These are phyloP conservation scores for Pogoniulus pusillus DNA, from an alignment of 2,797 vertebrate species.

Conservation along the genomic window DNA sequence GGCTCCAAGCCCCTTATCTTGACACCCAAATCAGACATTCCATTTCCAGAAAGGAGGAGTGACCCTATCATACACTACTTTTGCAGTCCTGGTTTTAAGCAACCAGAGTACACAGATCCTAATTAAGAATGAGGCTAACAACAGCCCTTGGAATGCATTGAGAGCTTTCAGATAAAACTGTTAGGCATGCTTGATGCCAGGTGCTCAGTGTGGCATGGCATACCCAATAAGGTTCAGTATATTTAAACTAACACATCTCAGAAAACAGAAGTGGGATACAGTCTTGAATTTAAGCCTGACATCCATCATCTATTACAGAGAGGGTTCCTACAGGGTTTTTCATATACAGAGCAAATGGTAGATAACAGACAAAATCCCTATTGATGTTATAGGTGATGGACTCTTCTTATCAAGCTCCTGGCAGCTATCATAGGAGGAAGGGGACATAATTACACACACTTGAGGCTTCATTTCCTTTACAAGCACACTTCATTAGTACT, in stretches of 20 bases:
- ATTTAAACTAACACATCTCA: neutral
- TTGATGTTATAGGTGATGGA: neutral
- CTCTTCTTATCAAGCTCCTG: conserved; percentile 33
- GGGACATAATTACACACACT: conserved; percentile 35
- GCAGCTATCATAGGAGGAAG: conserved; percentile 34
- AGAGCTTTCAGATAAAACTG: neutral
- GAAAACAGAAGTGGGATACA: neutral
- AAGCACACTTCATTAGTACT: conserved; percentile 42
- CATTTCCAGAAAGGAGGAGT: neutral
- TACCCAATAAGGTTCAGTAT: neutral
- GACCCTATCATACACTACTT: neutral
- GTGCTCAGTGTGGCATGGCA: neutral
- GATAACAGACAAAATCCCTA: conserved; percentile 3
- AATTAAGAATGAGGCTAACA: conserved; percentile 14
- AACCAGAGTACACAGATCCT: neutral
- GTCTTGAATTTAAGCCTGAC: neutral
- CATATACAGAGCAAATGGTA: neutral
- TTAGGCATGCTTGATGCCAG: neutral
- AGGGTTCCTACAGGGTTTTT: neutral
- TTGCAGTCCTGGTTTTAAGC: neutral
- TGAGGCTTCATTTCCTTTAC: conserved; percentile 52
- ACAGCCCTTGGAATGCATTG: neutral
- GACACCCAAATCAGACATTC: neutral
- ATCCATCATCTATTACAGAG: neutral
- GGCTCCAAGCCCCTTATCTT: neutral